These are phyloP conservation scores for Sycophaga agraensis DNA, from an alignment of 1,140 invertebrate species.

Conservation along the genomic window DNA sequence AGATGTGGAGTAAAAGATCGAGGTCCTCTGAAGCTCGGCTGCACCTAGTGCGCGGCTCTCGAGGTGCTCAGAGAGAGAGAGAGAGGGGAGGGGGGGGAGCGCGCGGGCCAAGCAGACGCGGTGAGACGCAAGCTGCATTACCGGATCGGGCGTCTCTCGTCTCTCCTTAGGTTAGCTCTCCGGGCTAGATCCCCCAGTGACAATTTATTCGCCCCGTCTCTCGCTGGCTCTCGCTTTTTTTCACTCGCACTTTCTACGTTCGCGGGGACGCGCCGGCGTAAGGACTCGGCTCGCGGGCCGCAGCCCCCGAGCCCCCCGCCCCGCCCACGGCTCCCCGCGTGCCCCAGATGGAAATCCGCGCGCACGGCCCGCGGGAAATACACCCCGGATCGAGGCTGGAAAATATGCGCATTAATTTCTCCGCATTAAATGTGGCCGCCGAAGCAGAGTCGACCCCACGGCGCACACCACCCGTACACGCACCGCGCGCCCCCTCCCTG, in stretches of 20 bases:
- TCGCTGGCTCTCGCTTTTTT: slow-evolving; percentile 3
- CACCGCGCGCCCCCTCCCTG: no score
- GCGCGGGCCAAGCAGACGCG: not conserved
- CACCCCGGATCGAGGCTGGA: not conserved
- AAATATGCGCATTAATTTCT: not conserved
- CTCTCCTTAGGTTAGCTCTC: not conserved
- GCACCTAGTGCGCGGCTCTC: slow-evolving; percentile 5
- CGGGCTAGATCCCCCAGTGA: slow-evolving; percentile 24
- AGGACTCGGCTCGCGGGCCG: no score
- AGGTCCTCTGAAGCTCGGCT: slow-evolving; percentile 20
- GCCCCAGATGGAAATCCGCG: slow-evolving; percentile 17
- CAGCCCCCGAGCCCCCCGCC: not conserved
- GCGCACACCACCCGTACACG: no score
- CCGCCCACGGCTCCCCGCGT: no score
- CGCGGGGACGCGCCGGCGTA: not conserved
- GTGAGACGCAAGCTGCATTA: slow-evolving; percentile 12
- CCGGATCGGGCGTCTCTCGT: slow-evolving; percentile 15
- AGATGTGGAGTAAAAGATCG: slow-evolving; percentile 28
- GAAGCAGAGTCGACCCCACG: no score
- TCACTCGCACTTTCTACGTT: slow-evolving; percentile 13
- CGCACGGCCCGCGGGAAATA: slow-evolving; percentile 19
- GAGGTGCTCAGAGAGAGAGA: not conserved
- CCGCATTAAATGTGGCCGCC: no score
- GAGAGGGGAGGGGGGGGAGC: slow-evolving; percentile 10
- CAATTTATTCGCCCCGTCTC: slow-evolving; percentile 32